Conservation (phyloP, 2,888 invertebrate genomes). For the Theretra japonica region DNA sequence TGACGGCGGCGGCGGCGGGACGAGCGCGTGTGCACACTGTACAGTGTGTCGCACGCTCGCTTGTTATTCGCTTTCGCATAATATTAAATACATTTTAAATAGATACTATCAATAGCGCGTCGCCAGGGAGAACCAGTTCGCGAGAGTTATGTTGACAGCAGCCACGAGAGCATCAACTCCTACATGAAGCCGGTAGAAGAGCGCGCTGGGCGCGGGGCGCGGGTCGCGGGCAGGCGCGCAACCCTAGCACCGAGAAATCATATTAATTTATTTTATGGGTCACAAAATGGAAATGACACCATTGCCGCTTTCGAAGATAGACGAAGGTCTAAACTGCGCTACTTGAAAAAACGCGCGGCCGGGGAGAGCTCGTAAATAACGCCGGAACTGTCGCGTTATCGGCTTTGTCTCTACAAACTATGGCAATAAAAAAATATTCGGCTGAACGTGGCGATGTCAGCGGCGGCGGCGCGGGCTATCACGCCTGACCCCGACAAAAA, state of each 20-base stretch:
- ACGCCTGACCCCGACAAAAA: constrained; percentile 55
- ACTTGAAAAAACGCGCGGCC: constrained; percentile 43
- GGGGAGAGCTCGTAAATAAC: constrained; percentile 52
- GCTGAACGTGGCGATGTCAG: constrained; percentile 35
- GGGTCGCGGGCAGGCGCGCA: neutral
- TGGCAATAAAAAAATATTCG: constrained; percentile 55
- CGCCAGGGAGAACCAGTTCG: constrained; percentile 14
- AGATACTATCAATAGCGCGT: constrained; percentile 7
- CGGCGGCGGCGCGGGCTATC: constrained; percentile 54
- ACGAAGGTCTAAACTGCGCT: constrained; percentile 65
- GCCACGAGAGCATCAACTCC: too few relatives aligned
- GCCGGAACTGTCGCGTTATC: constrained; percentile 57
- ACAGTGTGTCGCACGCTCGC: neutral
- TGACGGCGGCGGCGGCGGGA: too few relatives aligned
- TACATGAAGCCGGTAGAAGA: neutral
- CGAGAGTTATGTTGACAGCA: neutral
- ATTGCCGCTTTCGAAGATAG: constrained; percentile 57
- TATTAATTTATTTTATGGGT: constrained; percentile 63
- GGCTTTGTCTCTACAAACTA: constrained; percentile 55
- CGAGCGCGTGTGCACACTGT: too few relatives aligned
- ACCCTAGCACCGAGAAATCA: constrained; percentile 57
- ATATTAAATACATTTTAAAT: constrained; percentile 5
- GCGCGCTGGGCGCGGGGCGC: neutral
- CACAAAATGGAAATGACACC: constrained; percentile 56
- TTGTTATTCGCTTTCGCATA: neutral